phyloP scores from a whole-genome alignment of 1,140 invertebrate species.

The Archivesica marissinica region DNA sequence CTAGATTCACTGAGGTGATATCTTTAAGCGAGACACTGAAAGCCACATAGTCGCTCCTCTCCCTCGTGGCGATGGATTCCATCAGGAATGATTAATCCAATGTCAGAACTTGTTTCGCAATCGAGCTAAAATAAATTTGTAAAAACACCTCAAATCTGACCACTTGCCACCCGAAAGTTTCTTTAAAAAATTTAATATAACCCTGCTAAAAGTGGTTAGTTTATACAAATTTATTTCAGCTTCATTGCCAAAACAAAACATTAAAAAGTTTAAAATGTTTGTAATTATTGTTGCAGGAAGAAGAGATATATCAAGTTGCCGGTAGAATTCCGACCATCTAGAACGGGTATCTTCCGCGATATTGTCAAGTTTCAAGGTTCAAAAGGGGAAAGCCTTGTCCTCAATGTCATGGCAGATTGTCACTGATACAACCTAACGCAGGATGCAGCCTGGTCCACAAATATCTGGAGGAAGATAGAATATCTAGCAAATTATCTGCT shows the following conservation, averaged over 20 bases:
- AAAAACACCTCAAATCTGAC: background rate
- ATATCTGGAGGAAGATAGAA: too few relatives aligned
- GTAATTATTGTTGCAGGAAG: conserved; percentile 35
- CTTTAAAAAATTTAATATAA: background rate
- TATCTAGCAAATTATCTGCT: too few relatives aligned
- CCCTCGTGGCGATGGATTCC: too few relatives aligned
- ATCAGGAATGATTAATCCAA: too few relatives aligned
- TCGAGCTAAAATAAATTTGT: too few relatives aligned
- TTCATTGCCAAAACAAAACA: background rate
- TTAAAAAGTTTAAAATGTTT: background rate
- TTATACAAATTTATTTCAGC: too few relatives aligned
- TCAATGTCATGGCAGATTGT: conserved; percentile 23
- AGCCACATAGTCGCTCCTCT: too few relatives aligned
- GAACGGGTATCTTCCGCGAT: background rate
- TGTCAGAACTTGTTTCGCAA: too few relatives aligned
- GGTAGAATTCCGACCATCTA: conserved; percentile 44
- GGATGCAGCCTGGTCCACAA: too few relatives aligned
- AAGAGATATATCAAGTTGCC: conserved; percentile 52
- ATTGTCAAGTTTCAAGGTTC: conserved; percentile 29
- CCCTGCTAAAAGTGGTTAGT: background rate
- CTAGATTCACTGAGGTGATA: background rate
- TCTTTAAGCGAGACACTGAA: too few relatives aligned
- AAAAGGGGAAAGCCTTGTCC: conserved; percentile 24
- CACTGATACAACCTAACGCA: too few relatives aligned
- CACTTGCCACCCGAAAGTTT: background rate